These are phyloP conservation scores for Caenorhabditis auriculariae DNA, from an alignment of 2,888 invertebrate genomes.

Conservation along the genomic window DNA sequence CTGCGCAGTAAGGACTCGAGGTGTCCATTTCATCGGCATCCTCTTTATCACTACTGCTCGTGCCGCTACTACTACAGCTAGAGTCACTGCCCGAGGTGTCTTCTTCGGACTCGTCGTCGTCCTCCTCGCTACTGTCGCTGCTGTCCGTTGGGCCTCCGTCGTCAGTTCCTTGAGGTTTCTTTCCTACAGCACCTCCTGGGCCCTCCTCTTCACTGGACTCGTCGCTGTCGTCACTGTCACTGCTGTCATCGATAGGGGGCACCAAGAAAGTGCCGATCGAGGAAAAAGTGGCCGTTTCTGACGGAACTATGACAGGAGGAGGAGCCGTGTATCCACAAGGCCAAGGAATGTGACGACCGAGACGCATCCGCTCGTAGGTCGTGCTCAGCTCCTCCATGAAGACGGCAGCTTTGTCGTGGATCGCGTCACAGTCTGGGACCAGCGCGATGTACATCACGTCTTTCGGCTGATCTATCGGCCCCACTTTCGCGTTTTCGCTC, in stretches of 20 bases:
- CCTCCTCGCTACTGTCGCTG: no score
- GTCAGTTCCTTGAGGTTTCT: background rate
- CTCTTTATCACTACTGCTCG: no score
- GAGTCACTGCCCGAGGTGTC: constrained; percentile 68
- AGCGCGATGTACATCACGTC: constrained; percentile 93
- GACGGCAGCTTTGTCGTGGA: constrained; percentile 73
- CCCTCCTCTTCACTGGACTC: no score
- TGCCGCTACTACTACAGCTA: no score
- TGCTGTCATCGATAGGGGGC: no score
- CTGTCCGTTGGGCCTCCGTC: background rate
- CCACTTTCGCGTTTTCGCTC: constrained; percentile 86
- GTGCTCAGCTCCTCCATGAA: constrained; percentile 49
- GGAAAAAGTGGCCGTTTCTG: constrained; percentile 7
- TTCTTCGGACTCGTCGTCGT: constrained; percentile 79
- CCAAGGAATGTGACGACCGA: constrained; percentile 90
- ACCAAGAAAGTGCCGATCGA: no score
- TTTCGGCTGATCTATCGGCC: constrained; percentile 90
- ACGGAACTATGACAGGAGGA: constrained; percentile 64
- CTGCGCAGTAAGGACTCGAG: no score
- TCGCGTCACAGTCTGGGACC: constrained; percentile 85
- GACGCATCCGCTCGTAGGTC: constrained; percentile 80
- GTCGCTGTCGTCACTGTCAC: no score
- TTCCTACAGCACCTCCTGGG: no score
- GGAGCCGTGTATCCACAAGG: constrained; percentile 2
- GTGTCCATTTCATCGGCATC: no score